Evolutionary conservation across 92 coral and sea anemone genomes (phyloP).

Genomic region (Montipora capitata): DNA sequence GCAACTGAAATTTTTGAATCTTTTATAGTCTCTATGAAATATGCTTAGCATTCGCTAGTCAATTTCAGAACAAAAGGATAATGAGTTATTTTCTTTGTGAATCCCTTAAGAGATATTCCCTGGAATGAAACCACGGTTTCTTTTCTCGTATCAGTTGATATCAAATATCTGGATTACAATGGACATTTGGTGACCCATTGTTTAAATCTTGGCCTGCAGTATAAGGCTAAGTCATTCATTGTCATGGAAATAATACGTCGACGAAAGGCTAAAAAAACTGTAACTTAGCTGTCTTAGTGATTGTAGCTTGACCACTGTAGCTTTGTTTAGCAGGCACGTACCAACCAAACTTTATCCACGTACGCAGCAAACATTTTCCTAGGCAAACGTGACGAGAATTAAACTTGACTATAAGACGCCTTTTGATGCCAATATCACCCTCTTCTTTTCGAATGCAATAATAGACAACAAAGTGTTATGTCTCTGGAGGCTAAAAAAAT

Average conservation of each 20-base stretch:
- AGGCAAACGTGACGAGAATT: background rate
- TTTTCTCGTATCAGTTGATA: conserved; percentile 8
- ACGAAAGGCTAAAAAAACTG: conserved; percentile 21
- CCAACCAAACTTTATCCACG: background rate
- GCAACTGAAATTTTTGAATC: conserved; percentile 24
- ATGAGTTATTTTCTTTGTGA: conserved; percentile 13
- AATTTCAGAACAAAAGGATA: conserved; percentile 12
- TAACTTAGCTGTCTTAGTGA: conserved; percentile 14
- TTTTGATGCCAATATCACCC: background rate
- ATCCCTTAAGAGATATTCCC: conserved; percentile 26
- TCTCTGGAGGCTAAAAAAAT: conserved; percentile 23
- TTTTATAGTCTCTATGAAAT: conserved; percentile 15
- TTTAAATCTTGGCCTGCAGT: conserved; percentile 1
- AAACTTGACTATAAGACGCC: background rate
- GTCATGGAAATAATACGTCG: conserved; percentile 41
- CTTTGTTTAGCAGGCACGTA: conserved; percentile 4
- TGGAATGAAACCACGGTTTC: conserved; percentile 6
- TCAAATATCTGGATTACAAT: conserved; percentile 25
- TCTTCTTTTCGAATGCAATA: background rate
- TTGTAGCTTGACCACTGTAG: background rate
- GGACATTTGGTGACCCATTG: conserved; percentile 19
- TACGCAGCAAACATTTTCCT: background rate
- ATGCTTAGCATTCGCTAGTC: conserved; percentile 30
- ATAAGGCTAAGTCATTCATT: conserved; percentile 24
- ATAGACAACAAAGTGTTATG: no score